These are phyloP conservation scores for Troglohyphantes excavatus DNA, from an alignment of 2,888 invertebrate species.

Conservation along the genomic window DNA sequence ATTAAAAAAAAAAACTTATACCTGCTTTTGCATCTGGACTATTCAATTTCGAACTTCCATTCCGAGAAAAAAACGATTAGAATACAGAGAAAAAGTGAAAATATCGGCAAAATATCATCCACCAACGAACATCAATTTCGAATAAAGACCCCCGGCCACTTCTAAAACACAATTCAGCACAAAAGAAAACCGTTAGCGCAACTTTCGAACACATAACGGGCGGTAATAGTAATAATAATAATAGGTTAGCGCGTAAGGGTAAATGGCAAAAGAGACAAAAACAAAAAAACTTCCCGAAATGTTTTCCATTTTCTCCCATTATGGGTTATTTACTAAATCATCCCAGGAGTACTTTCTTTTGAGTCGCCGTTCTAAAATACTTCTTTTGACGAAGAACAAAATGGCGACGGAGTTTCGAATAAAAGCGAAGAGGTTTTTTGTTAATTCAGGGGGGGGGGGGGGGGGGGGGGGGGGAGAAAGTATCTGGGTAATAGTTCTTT, in stretches of 20 bases:
- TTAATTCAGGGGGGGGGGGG: neutral
- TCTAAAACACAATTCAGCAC: neutral
- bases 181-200: slow-evolving; percentile 38
- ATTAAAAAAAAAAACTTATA: too few species aligned
- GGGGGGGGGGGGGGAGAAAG: too few species aligned
- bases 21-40: too few species aligned
- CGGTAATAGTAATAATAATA: slow-evolving; percentile 67
- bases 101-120: too few species aligned
- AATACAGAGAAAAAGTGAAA: neutral
- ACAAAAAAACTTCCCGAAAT: neutral
- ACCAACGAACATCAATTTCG: neutral
- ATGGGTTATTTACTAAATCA: slow-evolving; percentile 56
- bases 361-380: neutral
- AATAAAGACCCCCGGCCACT: neutral
- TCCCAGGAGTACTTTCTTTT: neutral
- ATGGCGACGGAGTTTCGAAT: neutral
- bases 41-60: too few species aligned
- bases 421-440: neutral
- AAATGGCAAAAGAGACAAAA: neutral
- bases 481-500: slow-evolving; percentile 5
- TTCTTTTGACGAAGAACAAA: neutral
- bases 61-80: neutral
- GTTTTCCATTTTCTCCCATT: slow-evolving; percentile 26
- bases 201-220: slow-evolving; percentile 44
- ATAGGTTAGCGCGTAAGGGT: neutral